These are phyloP conservation scores for Drosophila ercepeae DNA, from an alignment of 1,140 invertebrate genomes.

Conservation along the genomic window DNA sequence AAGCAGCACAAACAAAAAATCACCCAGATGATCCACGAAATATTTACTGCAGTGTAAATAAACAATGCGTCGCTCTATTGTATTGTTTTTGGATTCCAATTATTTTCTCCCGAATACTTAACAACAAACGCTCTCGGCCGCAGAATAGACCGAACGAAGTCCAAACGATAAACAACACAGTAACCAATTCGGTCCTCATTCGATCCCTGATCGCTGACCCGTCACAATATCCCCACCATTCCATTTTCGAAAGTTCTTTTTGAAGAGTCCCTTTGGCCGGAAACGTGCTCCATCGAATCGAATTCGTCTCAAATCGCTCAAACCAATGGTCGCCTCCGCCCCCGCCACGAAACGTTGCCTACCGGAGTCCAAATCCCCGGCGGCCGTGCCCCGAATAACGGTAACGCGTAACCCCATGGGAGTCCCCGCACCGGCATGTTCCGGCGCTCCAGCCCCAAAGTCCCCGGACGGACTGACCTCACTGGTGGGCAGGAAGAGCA, in stretches of 20 bases:
- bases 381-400: constrained; percentile 1
- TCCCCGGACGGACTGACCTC: constrained; percentile 32
- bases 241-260: not conserved
- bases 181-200: constrained; percentile 40
- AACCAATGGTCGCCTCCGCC: not conserved
- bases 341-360: not conserved
- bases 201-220: constrained; percentile 47
- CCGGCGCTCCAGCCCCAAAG: constrained; percentile 24
- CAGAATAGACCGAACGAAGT: constrained; percentile 34
- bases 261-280: not conserved
- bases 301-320: not conserved
- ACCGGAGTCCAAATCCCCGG: constrained; percentile 8
- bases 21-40: constrained; percentile 3
- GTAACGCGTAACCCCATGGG: not conserved
- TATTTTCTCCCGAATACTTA: constrained; percentile 47
- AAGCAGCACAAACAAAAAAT: not conserved
- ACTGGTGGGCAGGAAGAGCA: constrained; percentile 47
- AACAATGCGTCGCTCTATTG: constrained; percentile 13
- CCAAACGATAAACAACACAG: constrained; percentile 10
- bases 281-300: not conserved
- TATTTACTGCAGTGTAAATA: constrained; percentile 52
- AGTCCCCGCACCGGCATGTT: not conserved
- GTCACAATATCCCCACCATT: constrained; percentile 27
- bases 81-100: constrained; percentile 32
- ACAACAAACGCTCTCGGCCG: constrained; percentile 53